Conservation (phyloP, 2,888 invertebrate species). For the Philhelius pedissequus region DNA sequence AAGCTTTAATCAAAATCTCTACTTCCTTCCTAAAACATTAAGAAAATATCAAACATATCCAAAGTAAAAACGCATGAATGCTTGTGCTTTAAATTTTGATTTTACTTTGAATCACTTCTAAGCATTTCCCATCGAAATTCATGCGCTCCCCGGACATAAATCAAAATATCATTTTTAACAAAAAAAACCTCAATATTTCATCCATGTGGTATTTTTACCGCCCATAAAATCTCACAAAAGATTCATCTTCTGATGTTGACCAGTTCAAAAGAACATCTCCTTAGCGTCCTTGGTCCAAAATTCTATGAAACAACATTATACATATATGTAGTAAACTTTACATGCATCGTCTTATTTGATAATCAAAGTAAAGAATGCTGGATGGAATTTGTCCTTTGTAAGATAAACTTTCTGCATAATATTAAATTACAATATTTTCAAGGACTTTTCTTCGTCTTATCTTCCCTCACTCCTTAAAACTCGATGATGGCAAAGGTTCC, state of each 20-base stretch:
- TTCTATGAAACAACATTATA: too few relatives aligned
- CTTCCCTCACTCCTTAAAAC: background rate
- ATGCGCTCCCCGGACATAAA: background rate
- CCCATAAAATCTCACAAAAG: background rate
- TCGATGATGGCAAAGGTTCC: background rate
- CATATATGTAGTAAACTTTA: background rate
- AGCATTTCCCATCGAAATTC: background rate
- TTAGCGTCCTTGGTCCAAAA: background rate
- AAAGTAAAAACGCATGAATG: too few relatives aligned
- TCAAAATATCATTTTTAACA: background rate
- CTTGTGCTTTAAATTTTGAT: background rate
- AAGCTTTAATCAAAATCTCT: too few relatives aligned
- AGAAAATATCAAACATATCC: too few relatives aligned
- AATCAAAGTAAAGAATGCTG: constrained; percentile 47
- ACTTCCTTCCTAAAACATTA: too few relatives aligned
- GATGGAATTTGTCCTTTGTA: background rate
- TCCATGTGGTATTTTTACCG: constrained; percentile 14
- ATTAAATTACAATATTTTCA: constrained; percentile 45
- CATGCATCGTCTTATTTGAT: constrained; percentile 36
- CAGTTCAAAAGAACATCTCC: constrained; percentile 9
- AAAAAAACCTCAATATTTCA: background rate
- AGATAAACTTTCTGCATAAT: constrained; percentile 53
- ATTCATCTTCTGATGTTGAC: constrained; percentile 1
- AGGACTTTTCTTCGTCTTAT: constrained; percentile 39
- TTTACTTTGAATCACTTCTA: background rate